These are phyloP conservation scores for Platycnemis pennipes DNA, from an alignment of 2,888 invertebrate species.

Conservation along the genomic window DNA sequence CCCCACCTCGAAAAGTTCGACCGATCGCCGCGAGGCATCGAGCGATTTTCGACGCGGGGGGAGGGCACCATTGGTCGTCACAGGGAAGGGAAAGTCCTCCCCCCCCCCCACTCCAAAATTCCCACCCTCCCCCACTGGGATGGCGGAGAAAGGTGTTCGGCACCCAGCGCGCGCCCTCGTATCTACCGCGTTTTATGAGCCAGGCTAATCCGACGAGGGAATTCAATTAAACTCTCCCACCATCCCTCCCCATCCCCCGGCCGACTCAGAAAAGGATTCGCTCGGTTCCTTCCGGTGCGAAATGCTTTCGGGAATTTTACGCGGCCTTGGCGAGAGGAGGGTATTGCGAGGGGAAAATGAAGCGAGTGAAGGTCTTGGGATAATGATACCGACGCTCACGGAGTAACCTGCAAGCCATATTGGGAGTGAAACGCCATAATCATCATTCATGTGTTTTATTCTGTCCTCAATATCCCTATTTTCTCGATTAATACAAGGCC, in stretches of 20 bases:
- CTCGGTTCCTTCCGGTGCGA: neutral
- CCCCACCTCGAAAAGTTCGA: neutral
- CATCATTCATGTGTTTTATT: no score
- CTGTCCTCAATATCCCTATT: no score
- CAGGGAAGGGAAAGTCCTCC: neutral
- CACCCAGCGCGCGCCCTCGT: neutral
- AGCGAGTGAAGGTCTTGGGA: no score
- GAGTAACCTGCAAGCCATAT: no score
- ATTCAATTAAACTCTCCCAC: conserved; percentile 4
- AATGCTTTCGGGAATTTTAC: neutral
- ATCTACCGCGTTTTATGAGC: neutral
- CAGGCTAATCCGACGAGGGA: conserved; percentile 1
- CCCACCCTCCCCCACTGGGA: neutral
- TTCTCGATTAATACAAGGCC: no score
- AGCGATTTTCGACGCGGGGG: neutral
- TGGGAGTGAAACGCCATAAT: no score
- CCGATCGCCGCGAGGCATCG: neutral
- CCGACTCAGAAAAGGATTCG: neutral
- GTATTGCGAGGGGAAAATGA: no score
- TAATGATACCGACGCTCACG: no score
- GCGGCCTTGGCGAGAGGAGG: neutral
- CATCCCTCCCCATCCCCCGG: neutral
- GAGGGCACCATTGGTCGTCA: neutral
- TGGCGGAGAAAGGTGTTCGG: neutral
- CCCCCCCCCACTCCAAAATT: neutral